A percentile compares a stretch with the other conserved stretches of the same genome.
Evolutionary conservation across 2,888 invertebrate genomes (phyloP).

Genomic region (Blera fallax): DNA sequence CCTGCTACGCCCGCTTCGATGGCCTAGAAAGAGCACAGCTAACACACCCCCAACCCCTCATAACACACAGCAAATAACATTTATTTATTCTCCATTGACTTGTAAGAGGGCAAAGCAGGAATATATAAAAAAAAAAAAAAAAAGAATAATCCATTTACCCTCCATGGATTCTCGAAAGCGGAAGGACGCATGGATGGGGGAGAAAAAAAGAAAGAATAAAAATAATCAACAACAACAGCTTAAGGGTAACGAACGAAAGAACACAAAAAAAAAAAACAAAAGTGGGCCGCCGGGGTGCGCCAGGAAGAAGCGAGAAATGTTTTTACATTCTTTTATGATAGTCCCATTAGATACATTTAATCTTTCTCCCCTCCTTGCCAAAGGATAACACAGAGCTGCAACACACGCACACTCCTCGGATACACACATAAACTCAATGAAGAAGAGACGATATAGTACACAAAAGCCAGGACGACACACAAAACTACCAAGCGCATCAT

Average conservation of each 20-base stretch:
- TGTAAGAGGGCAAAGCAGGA: conserved; percentile 49
- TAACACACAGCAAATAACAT: conserved; percentile 66
- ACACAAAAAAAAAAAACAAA: conserved; percentile 16
- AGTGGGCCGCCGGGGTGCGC: conserved; percentile 46
- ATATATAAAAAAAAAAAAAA: conserved; percentile 11
- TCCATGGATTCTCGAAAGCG: conserved; percentile 44
- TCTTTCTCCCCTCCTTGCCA: conserved; percentile 48
- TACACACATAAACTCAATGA: conserved; percentile 32
- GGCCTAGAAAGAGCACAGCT: conserved; percentile 20
- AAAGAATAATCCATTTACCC: conserved; percentile 69
- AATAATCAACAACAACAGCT: conserved; percentile 60
- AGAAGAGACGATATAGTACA: conserved; percentile 16
- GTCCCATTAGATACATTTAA: conserved; percentile 72
- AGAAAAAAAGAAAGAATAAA: conserved; percentile 33
- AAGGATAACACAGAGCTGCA: conserved; percentile 21
- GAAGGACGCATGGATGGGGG: conserved; percentile 17
- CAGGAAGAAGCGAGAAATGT: conserved; percentile 64
- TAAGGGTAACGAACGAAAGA: conserved; percentile 53
- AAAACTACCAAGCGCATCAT: conserved; percentile 69
- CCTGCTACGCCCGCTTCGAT: neutral
- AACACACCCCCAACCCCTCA: neutral
- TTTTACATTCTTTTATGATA: conserved; percentile 73
- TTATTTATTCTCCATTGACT: conserved; percentile 73
- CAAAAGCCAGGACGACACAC: conserved; percentile 54
- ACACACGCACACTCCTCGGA: conserved; percentile 18